Evolutionary conservation across 1,140 invertebrate genomes (phyloP), one percentile per base, ranked within the genome.

Genomic region (Cheumatopsyche charites): DNA sequence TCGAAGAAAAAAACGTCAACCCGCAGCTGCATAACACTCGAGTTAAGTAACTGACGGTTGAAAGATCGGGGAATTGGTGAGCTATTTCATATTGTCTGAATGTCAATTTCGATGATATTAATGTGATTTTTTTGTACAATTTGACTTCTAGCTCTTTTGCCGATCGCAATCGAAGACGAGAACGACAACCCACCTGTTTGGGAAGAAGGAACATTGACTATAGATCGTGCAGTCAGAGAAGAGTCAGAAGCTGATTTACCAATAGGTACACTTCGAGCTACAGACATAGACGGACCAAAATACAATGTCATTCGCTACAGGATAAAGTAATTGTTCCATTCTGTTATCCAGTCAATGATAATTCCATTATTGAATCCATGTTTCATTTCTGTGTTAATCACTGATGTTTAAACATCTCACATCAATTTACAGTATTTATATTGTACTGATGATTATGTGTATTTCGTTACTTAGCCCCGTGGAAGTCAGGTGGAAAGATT

Each of bases 101-200:
- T n/a, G n/a, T n/a, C n/a, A n/a, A n/a, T n/a, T n/a, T n/a, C n/a
- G n/a, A n/a, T n/a, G n/a, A n/a, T n/a, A n/a, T n/a, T n/a, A n/a
- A n/a, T n/a, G n/a, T n/a, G n/a, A 19, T 5, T 19, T 15, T 49
- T 19, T 13, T 4, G 13, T 19, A 19, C 3, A 15, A n/a, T 49
- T 58, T 19, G 15, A 7, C 21, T 58, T 23, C 2, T 21, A 86
- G 85, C 80, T 55, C 80, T 78, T 6, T 78, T 87, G 61, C 80
- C 82, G 0, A 79, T 87, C 12, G 82, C 79, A 45, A 80, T 84
- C 4, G 80, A 71, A 29, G 80, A 88, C 75, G 80, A 86, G 76
- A 87, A 87, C 71, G 87, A 88, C 77, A 87, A 87, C 78, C 21
- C 77, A 29, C 87, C 86, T 13, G 62, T 82, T 49, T 87, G 86